phyloP scores from a whole-genome alignment of 1,140 invertebrate genomes.

The Maniola jurtina region DNA sequence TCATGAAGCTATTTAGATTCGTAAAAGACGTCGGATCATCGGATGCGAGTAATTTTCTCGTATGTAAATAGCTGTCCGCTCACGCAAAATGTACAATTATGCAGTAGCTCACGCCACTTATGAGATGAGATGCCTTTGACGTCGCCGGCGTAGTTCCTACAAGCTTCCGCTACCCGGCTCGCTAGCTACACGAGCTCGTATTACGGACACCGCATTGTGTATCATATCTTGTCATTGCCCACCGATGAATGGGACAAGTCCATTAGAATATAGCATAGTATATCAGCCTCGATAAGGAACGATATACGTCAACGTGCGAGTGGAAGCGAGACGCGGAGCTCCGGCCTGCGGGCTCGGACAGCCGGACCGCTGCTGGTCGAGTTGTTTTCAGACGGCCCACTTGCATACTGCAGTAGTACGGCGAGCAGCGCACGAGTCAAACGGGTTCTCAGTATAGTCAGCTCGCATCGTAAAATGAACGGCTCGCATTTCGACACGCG shows the following conservation, averaged over 20 bases:
- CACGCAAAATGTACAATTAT: conserved; percentile 6
- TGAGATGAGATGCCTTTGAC: conserved; percentile 37
- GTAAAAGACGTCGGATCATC: conserved; percentile 25
- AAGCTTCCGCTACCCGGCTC: conserved; percentile 28
- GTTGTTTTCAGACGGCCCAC: conserved; percentile 56
- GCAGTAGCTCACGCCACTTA: conserved; percentile 20
- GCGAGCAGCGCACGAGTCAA: conserved; percentile 53
- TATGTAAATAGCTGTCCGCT: conserved; percentile 29
- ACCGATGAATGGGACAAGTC: conserved; percentile 66
- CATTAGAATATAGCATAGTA: conserved; percentile 53
- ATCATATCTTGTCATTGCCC: conserved; percentile 44
- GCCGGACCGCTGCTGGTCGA: conserved; percentile 61
- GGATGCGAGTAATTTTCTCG: conserved; percentile 25
- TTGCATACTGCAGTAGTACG: conserved; percentile 46
- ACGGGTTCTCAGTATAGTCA: conserved; percentile 29
- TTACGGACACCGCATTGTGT: conserved; percentile 49
- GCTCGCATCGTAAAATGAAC: conserved; percentile 50
- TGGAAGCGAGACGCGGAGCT: conserved; percentile 40
- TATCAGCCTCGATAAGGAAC: conserved; percentile 45
- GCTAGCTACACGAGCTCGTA: conserved; percentile 28
- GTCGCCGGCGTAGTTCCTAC: conserved; percentile 18
- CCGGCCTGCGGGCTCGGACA: conserved; percentile 44
- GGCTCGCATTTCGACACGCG: conserved; percentile 59
- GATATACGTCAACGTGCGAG: conserved; percentile 20
- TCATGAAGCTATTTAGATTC: background rate